A percentile compares a stretch with the other conserved stretches of the same genome.
Evolutionary conservation across 2,113 vertebrate species (phyloP).

Genomic region (Dicrurus megarhynchus): DNA sequence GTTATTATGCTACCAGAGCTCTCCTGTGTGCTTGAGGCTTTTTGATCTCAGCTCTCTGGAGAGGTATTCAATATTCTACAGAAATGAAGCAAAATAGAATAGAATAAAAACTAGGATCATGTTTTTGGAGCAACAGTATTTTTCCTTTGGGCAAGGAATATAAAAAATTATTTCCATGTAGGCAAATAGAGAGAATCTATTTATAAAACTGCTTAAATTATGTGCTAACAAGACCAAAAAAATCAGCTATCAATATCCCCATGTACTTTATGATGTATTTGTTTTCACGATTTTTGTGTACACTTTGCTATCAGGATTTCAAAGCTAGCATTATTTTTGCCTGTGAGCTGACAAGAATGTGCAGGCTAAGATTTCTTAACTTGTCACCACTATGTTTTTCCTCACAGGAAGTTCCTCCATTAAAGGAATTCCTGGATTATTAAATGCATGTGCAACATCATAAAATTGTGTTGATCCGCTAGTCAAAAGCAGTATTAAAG

Average conservation of each 20-base stretch:
- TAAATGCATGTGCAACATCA: not conserved
- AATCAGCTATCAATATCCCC: not conserved
- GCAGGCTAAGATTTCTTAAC: not conserved
- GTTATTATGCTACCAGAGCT: not conserved
- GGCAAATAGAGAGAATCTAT: not conserved
- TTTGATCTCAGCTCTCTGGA: slow-evolving; percentile 35
- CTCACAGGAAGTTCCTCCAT: not conserved
- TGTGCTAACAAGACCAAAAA: not conserved
- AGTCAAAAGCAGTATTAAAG: not conserved
- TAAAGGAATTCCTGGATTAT: not conserved
- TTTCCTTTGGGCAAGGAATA: not conserved
- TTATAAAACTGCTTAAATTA: not conserved
- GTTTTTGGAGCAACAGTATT: not conserved
- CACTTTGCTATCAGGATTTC: not conserved
- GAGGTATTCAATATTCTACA: not conserved
- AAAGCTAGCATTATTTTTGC: not conserved
- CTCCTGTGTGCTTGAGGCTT: not conserved
- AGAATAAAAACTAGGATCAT: not conserved
- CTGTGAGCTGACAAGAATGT: not conserved
- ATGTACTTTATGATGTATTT: not conserved
- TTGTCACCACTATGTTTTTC: not conserved
- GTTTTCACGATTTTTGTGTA: not conserved
- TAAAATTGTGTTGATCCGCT: not conserved
- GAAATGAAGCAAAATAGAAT: slow-evolving; percentile 7
- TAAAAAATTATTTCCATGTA: not conserved